Conservation (phyloP, 2,797 vertebrate genomes). For the Fistularia tabacaria region DNA sequence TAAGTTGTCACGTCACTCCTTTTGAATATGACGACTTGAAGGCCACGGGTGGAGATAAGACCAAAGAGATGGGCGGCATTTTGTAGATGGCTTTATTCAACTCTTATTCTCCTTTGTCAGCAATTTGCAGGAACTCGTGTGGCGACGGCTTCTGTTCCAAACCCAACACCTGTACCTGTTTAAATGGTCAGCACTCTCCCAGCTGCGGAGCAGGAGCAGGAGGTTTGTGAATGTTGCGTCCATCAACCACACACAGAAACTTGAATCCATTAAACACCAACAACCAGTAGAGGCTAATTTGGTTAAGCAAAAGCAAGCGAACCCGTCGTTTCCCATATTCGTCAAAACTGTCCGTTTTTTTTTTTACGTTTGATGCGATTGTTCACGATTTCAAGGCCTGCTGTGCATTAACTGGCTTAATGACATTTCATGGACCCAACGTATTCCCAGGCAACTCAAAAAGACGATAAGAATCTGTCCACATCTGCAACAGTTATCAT, state of each 20-base stretch:
- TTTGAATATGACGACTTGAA: not conserved
- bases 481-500: not conserved
- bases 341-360: too few species aligned
- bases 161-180: constrained; percentile 92
- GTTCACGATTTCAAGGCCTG: too few species aligned
- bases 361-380: too few species aligned
- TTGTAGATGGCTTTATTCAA: not conserved
- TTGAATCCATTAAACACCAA: not conserved
- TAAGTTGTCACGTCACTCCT: constrained; percentile 76
- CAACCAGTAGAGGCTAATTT: too few species aligned
- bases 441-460: too few species aligned
- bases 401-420: too few species aligned
- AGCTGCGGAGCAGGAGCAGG: constrained; percentile 79
- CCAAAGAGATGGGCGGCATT: not conserved
- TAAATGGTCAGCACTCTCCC: constrained; percentile 87
- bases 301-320: too few species aligned
- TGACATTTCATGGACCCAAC: too few species aligned
- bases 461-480: not conserved
- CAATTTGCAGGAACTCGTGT: constrained; percentile 89
- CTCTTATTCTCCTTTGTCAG: constrained; percentile 55
- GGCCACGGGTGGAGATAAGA: not conserved
- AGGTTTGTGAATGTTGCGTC: constrained; percentile 68
- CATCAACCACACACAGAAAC: not conserved
- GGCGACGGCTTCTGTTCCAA: constrained; percentile 90
- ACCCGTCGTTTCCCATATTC: too few species aligned